Evolutionary conservation across 2,888 invertebrate species (phyloP), one percentile per base, ranked within the genome.

Genomic region (Acanthococcus lagerstroemiae): DNA sequence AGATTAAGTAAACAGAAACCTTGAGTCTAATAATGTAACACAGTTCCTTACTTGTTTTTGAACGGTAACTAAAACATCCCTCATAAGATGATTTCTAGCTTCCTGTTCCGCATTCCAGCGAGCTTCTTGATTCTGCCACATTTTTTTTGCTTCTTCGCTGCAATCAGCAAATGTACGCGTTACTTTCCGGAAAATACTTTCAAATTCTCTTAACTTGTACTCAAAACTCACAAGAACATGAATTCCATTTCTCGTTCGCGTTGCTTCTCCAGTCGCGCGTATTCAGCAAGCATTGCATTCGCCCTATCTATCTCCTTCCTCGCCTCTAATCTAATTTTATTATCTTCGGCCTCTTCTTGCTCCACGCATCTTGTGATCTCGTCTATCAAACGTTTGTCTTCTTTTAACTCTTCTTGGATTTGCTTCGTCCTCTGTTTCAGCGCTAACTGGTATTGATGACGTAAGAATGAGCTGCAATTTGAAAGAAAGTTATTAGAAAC

Each of bases 41-140:
- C 17, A 24, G 22, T 6, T 54, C 5, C 4, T 7, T 65, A 65
- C 65, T 48, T 65, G 56, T 46, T 55, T 45, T 46, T 65, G 65
- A 46, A 65, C 30, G 5, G 65, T 65, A 5, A 55, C 7, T 12
- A 65, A 19, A 24, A 67, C 67, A 24, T 67, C 67, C 30, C 63
- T 54, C 52, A 67, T 56, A 5, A 67, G 24, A 55, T 48, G 30
- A 37, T 63, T 65, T 46, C 67, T 21, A n/a, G 67, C 65, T 65
- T 67, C 65, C 37, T 65, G 55, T 37, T 67, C 67, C 24, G 56
- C 56, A 7, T 37, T 50, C 67, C 67, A 67, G 9, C 56, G 26
- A 3, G 45, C 27, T 44, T 67, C 67, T 56, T 65, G 67, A 25
- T 67, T 63, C 17, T 67, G 56, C 67, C 63, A 67, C n/a, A 63